phyloP scores from a whole-genome alignment of 2,113 vertebrate species.

The Apus apus region DNA sequence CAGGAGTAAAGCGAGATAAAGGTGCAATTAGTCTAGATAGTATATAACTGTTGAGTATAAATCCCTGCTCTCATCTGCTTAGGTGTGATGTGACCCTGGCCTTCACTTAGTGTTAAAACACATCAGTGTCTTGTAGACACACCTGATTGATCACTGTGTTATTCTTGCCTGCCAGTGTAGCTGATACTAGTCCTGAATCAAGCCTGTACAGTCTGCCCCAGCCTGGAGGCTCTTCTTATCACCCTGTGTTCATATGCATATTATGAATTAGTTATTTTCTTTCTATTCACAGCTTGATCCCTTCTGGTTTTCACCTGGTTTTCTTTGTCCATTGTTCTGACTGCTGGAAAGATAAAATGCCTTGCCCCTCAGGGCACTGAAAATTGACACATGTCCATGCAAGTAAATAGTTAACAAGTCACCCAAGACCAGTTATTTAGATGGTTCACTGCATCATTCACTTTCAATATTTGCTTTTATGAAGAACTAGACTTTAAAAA shows the following conservation, averaged over 20 bases:
- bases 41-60: constrained; percentile 11
- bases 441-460: background rate
- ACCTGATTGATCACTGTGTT: background rate
- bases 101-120: background rate
- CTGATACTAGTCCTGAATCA: accelerated
- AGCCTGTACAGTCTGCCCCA: background rate
- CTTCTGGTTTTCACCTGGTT: constrained; percentile 55
- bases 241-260: background rate
- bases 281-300: background rate
- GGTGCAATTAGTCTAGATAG: constrained; percentile 22
- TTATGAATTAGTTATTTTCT: constrained; percentile 11
- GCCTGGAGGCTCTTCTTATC: background rate
- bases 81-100: constrained; percentile 25
- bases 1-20: constrained; percentile 35
- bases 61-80: background rate
- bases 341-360: constrained; percentile 49
- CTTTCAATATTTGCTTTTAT: background rate
- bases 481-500: background rate
- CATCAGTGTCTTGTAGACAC: background rate
- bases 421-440: constrained; percentile 3
- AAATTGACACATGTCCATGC: constrained; percentile 41
- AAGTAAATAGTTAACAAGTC: constrained; percentile 62
- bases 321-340: constrained; percentile 33
- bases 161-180: background rate
- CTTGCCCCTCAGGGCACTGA: constrained; percentile 19